phyloP scores from a whole-genome alignment of 2,888 invertebrate genomes.

The Tricholauxania praeusta region DNA sequence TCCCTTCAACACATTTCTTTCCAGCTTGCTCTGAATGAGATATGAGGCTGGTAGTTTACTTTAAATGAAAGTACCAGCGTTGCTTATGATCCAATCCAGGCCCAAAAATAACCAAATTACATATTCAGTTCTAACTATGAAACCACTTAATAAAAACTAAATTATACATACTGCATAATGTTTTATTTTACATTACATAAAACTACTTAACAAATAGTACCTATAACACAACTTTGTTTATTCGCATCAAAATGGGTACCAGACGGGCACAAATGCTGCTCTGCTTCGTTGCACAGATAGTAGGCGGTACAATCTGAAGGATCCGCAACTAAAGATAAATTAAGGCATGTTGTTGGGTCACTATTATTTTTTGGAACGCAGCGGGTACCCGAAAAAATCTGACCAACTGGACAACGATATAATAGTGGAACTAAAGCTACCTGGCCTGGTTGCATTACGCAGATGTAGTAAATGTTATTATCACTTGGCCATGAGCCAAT shows the following conservation, averaged over 20 bases:
- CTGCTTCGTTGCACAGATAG: slow-evolving; percentile 39
- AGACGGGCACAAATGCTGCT: slow-evolving; percentile 39
- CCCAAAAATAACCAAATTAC: no score
- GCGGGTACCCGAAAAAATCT: slow-evolving; percentile 48
- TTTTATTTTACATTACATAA: no score
- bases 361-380: slow-evolving; percentile 37
- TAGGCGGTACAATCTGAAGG: slow-evolving; percentile 40
- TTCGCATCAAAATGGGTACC: slow-evolving; percentile 48
- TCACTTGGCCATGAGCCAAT: slow-evolving; percentile 56
- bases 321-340: slow-evolving; percentile 16
- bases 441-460: slow-evolving; percentile 46
- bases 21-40: no score
- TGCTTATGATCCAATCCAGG: no score
- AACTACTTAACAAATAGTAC: slow-evolving; percentile 34
- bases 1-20: no score
- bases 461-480: slow-evolving; percentile 57
- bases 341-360: slow-evolving; percentile 3
- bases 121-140: no score
- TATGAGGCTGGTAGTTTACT: no score
- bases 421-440: slow-evolving; percentile 51
- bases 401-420: slow-evolving; percentile 55
- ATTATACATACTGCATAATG: no score
- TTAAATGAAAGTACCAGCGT: no score
- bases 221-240: slow-evolving; percentile 43
- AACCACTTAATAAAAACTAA: no score